Base-by-base conservation (phyloP, 1,140 invertebrate species). In the Cecropterus lyciades region DNA sequence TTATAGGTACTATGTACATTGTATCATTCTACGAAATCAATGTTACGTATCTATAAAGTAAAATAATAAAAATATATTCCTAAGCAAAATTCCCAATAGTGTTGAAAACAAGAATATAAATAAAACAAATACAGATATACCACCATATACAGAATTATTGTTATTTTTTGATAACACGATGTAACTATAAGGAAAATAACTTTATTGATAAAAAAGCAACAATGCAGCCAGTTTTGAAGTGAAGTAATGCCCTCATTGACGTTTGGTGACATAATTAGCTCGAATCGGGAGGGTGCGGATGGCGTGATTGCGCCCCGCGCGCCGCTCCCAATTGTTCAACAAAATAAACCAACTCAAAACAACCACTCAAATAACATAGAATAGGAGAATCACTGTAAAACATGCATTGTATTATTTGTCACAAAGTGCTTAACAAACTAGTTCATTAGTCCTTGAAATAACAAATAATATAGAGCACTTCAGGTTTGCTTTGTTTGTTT, bases 221-320 rank as follows among this genome's bases (percentile, higher is more conserved):
- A 53, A 16, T 33, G 30, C 14, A 53, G 9, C 11, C 9, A 27
- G 20, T 20, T 59, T 46, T 24, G 33, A 33, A 49, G 15, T 65
- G 65, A 67, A 59, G 66, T 55, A 72, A 55, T 67, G 62, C 69
- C 55, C 51, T 73, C 37, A 70, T 70, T 69, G 67, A 43, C 43
- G 55, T 63, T 70, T 64, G 63, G 70, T 80, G 75, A 78, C 78
- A 85, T 80, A 85, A 86, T 85, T 85, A 83, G 76, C 67, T 43
- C 57, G 63, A 52, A 69, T 52, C 63, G 59, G 20, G 43, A 45
- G 77, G 83, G 77, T 60, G 77, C 70, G 82, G 77, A 69, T 85
- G 79, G 84, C 86, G 84, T 89, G 83, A 87, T 87, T 84, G 72
- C 65, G 79, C 66, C 72, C 66, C 74, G 72, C 73, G 52, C 45